Evolutionary conservation across 37 sponge, comb jelly and placozoan species (phyloP), one percentile per base, ranked within the genome.

Genomic region (Beroe forskalii): DNA sequence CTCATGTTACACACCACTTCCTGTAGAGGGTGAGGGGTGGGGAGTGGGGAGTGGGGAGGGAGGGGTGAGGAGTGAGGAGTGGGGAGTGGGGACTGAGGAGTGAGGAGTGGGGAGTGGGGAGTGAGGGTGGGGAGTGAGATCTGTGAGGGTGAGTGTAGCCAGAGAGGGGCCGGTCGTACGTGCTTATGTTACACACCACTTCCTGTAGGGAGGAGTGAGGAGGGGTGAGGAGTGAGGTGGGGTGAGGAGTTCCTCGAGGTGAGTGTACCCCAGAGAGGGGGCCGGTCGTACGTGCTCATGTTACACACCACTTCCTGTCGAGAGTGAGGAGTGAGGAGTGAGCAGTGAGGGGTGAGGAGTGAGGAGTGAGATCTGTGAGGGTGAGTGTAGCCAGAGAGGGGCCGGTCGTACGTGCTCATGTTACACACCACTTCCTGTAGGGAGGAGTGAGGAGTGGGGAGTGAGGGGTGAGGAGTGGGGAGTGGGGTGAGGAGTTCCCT

Each of bases 1-100:
- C 28, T 66, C 30, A 80, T 44, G 30, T 80, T 80, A 80, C 86
- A 80, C 55, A 80, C 86, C 55, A 48, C n/a, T n/a, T n/a, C n/a
- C n/a, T n/a, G n/a, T n/a, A n/a, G n/a, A n/a, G n/a, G n/a, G n/a
- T n/a, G n/a, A n/a, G n/a, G n/a, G n/a, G n/a, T n/a, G n/a, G n/a
- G n/a, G n/a, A n/a, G n/a, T n/a, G n/a, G n/a, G n/a, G n/a, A n/a
- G n/a, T n/a, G n/a, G n/a, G n/a, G n/a, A n/a, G n/a, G n/a, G n/a
- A n/a, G n/a, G n/a, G n/a, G n/a, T n/a, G n/a, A n/a, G n/a, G n/a
- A n/a, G n/a, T n/a, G n/a, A n/a, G n/a, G n/a, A n/a, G n/a, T n/a
- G n/a, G n/a, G n/a, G n/a, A n/a, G n/a, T n/a, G n/a, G n/a, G n/a
- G n/a, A n/a, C n/a, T n/a, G n/a, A n/a, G n/a, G n/a, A n/a, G n/a